Evolutionary conservation across 2,888 invertebrate genomes (phyloP).

Genomic region (Phengaris alcon): DNA sequence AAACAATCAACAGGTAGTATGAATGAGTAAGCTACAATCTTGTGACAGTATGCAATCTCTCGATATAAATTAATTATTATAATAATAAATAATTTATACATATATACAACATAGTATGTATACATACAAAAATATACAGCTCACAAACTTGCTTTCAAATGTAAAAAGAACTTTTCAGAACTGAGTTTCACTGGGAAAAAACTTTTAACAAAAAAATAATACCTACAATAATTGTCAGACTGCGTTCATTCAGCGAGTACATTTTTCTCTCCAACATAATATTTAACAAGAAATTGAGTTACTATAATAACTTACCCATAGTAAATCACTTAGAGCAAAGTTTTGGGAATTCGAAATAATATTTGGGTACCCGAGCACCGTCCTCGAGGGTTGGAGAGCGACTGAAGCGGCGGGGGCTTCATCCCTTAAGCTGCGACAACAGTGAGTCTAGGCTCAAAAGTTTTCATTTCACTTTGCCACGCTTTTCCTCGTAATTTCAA

Average conservation of each 20-base stretch:
- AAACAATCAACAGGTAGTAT: no score
- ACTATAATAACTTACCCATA: slow-evolving; percentile 13
- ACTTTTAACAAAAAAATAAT: no score
- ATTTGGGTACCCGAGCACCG: background rate
- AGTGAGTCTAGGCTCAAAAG: background rate
- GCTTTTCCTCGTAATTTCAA: background rate
- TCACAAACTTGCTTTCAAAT: no score
- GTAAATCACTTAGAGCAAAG: background rate
- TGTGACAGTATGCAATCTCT: no score
- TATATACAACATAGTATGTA: no score
- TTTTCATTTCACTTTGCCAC: background rate
- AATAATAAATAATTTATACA: no score
- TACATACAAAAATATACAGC: no score
- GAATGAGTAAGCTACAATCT: no score
- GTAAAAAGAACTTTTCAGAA: no score
- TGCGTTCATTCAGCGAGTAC: background rate
- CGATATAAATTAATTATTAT: no score
- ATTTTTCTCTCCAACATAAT: background rate
- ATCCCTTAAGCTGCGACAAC: background rate
- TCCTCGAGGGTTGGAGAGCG: background rate
- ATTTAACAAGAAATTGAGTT: background rate
- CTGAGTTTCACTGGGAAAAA: no score
- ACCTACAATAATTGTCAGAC: background rate
- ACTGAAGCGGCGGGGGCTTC: slow-evolving; percentile 3
- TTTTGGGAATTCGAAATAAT: background rate